Evolutionary conservation across 2,888 invertebrate species (phyloP).

Genomic region (Punctoribates punctum): DNA sequence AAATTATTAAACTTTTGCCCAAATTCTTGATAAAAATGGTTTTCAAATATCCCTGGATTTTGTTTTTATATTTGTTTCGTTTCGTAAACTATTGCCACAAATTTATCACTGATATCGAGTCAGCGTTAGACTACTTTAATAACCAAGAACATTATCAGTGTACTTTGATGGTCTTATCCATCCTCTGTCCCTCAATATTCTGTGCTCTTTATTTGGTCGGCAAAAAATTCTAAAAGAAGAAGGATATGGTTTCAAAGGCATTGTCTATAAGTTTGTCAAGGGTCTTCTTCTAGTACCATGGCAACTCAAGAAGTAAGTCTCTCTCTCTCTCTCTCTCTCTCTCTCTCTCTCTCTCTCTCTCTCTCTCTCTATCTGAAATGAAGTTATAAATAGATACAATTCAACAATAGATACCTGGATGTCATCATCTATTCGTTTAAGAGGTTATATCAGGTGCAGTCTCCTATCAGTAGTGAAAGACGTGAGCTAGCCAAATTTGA

Average conservation of each 20-base stretch:
- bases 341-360: background rate
- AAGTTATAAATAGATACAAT: too few relatives aligned
- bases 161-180: background rate
- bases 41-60: too few relatives aligned
- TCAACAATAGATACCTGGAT: too few relatives aligned
- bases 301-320: background rate
- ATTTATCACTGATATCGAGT: too few relatives aligned
- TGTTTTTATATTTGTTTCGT: too few relatives aligned
- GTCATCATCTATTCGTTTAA: too few relatives aligned
- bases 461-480: slow-evolving; percentile 44
- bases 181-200: background rate
- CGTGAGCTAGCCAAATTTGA: slow-evolving; percentile 45
- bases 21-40: too few relatives aligned
- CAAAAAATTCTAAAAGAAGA: background rate
- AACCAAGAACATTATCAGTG: too few relatives aligned
- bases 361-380: too few relatives aligned
- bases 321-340: background rate
- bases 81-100: too few relatives aligned
- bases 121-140: too few relatives aligned
- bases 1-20: too few relatives aligned
- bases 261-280: background rate
- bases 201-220: background rate
- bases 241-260: background rate
- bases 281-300: background rate
- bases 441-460: slow-evolving; percentile 44